Percentiles rank a stretch among this genome's conserved stretches.
phyloP scores from a whole-genome alignment of 2,113 vertebrate genomes.

The Hypanus sabinus region DNA sequence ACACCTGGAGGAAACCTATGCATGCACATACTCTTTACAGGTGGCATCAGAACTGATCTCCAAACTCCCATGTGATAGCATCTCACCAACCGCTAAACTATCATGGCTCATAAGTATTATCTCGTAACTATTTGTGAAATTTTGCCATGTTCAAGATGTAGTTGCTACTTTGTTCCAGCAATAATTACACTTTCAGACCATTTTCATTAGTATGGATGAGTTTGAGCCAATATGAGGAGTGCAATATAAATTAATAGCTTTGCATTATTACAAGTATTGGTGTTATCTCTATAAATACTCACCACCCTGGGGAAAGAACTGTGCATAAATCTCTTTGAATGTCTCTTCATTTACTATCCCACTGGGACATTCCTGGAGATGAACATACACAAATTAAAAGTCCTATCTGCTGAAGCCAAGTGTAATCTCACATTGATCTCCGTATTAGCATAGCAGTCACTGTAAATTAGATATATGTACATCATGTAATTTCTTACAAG shows the following conservation, averaged over 20 bases:
- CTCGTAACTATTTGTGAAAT: neutral
- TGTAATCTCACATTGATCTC: neutral
- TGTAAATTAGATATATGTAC: neutral
- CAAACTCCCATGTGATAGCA: no score
- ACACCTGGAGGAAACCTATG: no score
- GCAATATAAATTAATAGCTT: neutral
- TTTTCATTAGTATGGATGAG: neutral
- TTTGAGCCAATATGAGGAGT: neutral
- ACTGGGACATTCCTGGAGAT: slow-evolving; percentile 84
- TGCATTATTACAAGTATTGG: neutral
- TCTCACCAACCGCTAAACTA: no score
- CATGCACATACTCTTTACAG: no score
- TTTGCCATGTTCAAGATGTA: neutral
- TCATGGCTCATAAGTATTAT: neutral
- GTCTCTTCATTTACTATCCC: slow-evolving; percentile 95
- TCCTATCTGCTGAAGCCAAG: neutral
- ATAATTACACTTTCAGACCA: neutral
- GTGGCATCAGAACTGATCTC: no score
- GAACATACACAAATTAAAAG: slow-evolving; percentile 42
- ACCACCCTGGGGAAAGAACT: slow-evolving; percentile 98
- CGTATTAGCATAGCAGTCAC: neutral
- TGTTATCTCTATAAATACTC: slow-evolving; percentile 46
- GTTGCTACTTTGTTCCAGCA: neutral
- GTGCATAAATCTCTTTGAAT: slow-evolving; percentile 94
- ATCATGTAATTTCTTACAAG: slow-evolving; percentile 5